Evolutionary conservation across 2,797 vertebrate species (phyloP), one percentile per base, ranked within the genome.

Genomic region (Lutjanus campechanus): DNA sequence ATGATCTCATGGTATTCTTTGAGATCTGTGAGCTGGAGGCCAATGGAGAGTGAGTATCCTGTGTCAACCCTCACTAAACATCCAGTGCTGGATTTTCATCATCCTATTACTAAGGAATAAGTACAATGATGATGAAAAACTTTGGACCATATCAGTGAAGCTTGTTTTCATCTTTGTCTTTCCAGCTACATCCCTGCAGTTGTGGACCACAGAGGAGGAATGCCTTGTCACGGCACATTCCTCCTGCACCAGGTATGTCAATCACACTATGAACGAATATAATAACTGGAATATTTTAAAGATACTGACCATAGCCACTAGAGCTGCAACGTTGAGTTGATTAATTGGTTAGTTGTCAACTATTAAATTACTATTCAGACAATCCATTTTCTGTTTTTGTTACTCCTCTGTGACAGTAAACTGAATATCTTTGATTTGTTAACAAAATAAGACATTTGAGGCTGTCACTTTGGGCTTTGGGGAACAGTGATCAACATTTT

Each of bases 1-100:
- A 98, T 0, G 98, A 99, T 86, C 94, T 99, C 82, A 97, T 99
- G 96, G 97, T 99, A 9, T 97, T 98, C 93, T 99, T 99, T 5
- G 98, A 99, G 95, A 99, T 99, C 95, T 99, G 97, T 8, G 98
- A 99, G 91, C 96, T 99, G 90, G 98, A 99, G 80, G 97, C 98
- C 79, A 99, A 97, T 0, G 98, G 98, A 90, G 98, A 99, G 98
- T 99, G 86, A 97, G 98, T 97, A 54, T 66, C 53, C 8, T 0
- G 1, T 47, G n/a, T 69, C n/a, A 25, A 1, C n/a, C 7, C 49
- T 44, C 19, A 0, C 11, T 15, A 61, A 62, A 46, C 40, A 60
- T 49, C 11, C 1, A n/a, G 16, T 8, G 8, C 8, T 47, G 17
- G 12, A 36, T 36, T 36, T 36, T 36, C 29, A 36, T 5, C 5